Evolutionary conservation across 2,888 invertebrate species (phyloP), one percentile per base, ranked within the genome.

Genomic region (Tribolium freemani): DNA sequence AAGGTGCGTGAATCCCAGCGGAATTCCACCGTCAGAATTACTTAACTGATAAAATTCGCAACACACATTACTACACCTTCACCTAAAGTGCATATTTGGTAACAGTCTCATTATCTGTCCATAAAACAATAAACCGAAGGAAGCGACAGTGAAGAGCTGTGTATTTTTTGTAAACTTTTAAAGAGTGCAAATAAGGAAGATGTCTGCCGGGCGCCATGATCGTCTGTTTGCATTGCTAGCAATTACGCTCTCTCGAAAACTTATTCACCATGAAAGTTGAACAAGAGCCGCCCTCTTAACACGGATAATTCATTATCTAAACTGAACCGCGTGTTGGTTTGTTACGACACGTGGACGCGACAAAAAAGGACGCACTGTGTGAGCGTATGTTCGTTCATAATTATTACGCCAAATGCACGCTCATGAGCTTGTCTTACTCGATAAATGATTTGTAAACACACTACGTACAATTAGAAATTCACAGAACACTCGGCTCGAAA

Each of bases 401-500:
- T 68, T 57, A 57, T 68, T 68, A 20, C 57, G 46, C 50, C 50
- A 44, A 58, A 68, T 68, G 68, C 57, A 57, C 50, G 58, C 58
- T 50, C 57, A 58, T 20, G 57, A 69, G 60, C 20, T 69, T 53
- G 44, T 60, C 69, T 57, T 60, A 60, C 53, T 69, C 60, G 53
- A 58, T 71, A 71, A 71, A 50, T 58, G 71, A 71, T 66, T 58
- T 57, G 71, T 71, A 71, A 71, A 71, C 53, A 71, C 44, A 50
- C 10, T 16, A 21, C 53, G 38, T n/a, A 50, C 67, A 58, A 68
- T 58, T 68, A 60, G 60, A 60, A 60, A 69, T 60, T 60, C 69
- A 69, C 26, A 44, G 69, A 69, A 69, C 45, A 60, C 60, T 60
- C 53, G 31, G 5, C 61, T 26, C 44, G 38, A 44, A 69, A 58